Percentiles rank a stretch among this genome's conserved stretches.
These are phyloP conservation scores for Phaenicophaeus curvirostris DNA, from an alignment of 2,797 vertebrate genomes.

Conservation along the genomic window DNA sequence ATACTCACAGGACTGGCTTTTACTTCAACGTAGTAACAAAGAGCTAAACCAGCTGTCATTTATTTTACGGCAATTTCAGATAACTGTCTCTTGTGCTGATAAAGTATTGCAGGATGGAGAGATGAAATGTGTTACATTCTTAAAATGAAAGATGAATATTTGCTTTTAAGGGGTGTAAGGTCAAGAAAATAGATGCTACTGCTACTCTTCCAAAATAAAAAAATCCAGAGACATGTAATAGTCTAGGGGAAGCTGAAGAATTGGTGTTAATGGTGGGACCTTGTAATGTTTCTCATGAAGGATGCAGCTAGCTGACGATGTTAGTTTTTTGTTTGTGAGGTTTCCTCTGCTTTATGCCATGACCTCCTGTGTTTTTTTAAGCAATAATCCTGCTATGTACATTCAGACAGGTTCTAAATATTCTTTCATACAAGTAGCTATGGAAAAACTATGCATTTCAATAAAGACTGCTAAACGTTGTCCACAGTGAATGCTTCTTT, in stretches of 20 bases:
- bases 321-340: neutral
- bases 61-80: neutral
- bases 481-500: neutral
- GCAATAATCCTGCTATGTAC: neutral
- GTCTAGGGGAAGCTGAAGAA: neutral
- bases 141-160: neutral
- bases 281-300: neutral
- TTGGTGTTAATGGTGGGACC: neutral
- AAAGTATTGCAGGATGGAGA: neutral
- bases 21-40: neutral
- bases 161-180: neutral
- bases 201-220: neutral
- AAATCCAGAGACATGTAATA: neutral
- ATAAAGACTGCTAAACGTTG: neutral
- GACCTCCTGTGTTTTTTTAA: neutral
- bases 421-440: neutral
- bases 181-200: neutral
- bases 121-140: neutral
- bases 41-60: neutral
- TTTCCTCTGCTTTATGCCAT: neutral
- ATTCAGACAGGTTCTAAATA: neutral
- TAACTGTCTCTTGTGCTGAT: neutral
- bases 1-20: neutral
- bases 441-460: neutral
- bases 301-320: neutral